Percentiles rank a stretch among this genome's conserved stretches.
Evolutionary conservation across 2,797 vertebrate genomes (phyloP).

Genomic region (Pseudocheirus occidentalis): DNA sequence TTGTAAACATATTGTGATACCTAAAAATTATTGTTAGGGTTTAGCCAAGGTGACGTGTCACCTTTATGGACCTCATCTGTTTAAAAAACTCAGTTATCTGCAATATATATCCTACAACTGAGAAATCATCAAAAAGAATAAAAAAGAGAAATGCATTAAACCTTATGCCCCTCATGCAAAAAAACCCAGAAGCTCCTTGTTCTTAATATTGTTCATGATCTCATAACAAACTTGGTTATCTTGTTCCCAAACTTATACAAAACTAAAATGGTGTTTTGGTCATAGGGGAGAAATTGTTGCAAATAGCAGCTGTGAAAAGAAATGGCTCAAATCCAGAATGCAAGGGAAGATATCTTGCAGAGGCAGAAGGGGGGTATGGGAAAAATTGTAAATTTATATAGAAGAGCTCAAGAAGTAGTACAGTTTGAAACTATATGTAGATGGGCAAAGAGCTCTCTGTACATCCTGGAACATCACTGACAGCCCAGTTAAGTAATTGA

Average conservation of each 20-base stretch:
- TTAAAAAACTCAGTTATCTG: background rate
- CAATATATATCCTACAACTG: background rate
- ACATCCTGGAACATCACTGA: background rate
- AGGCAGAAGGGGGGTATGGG: background rate
- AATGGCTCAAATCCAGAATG: background rate
- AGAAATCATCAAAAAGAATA: background rate
- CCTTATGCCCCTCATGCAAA: background rate
- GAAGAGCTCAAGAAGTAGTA: background rate
- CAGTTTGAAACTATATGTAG: background rate
- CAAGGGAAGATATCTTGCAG: background rate
- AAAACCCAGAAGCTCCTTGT: background rate
- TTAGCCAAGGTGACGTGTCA: background rate
- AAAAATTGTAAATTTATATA: background rate
- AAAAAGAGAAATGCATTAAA: background rate
- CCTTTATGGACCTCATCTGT: background rate
- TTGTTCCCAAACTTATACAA: background rate
- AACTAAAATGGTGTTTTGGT: background rate
- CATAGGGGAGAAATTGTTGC: background rate
- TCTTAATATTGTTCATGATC: background rate
- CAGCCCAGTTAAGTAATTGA: background rate
- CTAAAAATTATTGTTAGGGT: background rate
- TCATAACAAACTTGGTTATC: background rate
- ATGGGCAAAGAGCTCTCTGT: background rate
- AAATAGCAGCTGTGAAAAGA: background rate
- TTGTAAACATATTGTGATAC: background rate